phyloP scores from a whole-genome alignment of 2,888 invertebrate genomes.

The Ophion costatus region DNA sequence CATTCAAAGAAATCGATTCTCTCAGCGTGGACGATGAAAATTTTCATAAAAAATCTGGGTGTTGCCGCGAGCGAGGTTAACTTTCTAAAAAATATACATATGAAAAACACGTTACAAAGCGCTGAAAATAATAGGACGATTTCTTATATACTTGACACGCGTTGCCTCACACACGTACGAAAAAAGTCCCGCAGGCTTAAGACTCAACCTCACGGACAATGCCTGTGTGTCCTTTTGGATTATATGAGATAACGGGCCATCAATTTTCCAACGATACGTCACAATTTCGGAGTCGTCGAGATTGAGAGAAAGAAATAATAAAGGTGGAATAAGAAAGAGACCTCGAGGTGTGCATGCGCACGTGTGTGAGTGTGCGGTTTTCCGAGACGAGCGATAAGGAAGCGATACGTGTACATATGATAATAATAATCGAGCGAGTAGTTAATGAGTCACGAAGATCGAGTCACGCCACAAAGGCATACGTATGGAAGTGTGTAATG shows the following conservation, averaged over 20 bases:
- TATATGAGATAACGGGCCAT: neutral
- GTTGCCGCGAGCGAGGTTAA: neutral
- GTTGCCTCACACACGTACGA: neutral
- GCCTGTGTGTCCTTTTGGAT: neutral
- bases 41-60: neutral
- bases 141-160: neutral
- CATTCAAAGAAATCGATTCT: neutral
- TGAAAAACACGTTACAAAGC: neutral
- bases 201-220: neutral
- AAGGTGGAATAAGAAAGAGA: constrained; percentile 9
- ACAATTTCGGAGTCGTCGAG: neutral
- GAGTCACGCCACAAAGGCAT: constrained; percentile 27
- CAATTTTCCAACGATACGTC: neutral
- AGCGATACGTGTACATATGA: constrained; percentile 17
- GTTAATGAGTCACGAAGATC: constrained; percentile 30
- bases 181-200: neutral
- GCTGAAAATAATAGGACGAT: neutral
- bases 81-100: neutral
- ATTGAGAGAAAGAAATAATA: constrained; percentile 2
- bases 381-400: constrained; percentile 19
- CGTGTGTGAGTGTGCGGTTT: neutral
- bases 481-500: constrained; percentile 15
- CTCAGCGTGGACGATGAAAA: neutral
- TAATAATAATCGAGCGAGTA: constrained; percentile 25
- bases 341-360: neutral